phyloP scores from a whole-genome alignment of 1,140 invertebrate genomes.

The Drosophila pseudoananassae region DNA sequence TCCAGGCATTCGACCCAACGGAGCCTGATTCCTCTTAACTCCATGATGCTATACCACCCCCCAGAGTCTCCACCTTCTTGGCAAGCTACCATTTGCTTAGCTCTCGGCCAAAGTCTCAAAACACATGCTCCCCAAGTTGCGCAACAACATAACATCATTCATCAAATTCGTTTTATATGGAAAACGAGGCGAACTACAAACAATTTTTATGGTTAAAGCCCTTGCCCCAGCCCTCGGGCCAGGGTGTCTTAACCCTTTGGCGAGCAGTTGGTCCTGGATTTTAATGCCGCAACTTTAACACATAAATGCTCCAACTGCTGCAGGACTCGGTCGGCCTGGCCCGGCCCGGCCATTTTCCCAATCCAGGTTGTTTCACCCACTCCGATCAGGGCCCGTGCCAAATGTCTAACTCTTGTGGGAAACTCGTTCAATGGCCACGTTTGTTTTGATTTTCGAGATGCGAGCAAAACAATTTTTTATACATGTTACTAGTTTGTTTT shows the following conservation, averaged over 20 bases:
- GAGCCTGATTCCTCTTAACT: constrained; percentile 1
- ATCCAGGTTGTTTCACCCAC: neutral
- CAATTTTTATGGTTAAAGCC: constrained; percentile 68
- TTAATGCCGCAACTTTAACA: constrained; percentile 71
- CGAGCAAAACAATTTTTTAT: constrained; percentile 33
- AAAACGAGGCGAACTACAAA: constrained; percentile 62
- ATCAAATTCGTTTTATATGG: constrained; percentile 81
- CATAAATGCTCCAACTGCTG: constrained; percentile 46
- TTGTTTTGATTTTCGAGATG: constrained; percentile 35
- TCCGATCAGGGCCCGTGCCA: constrained; percentile 14
- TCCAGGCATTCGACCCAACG: constrained; percentile 44
- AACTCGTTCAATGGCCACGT: constrained; percentile 38
- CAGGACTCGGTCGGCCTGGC: constrained; percentile 6
- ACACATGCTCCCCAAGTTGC: constrained; percentile 78
- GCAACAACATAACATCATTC: constrained; percentile 76
- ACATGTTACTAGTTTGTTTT: constrained; percentile 47
- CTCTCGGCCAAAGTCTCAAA: constrained; percentile 64
- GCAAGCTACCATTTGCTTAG: constrained; percentile 48
- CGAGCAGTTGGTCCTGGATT: constrained; percentile 35
- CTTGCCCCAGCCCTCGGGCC: constrained; percentile 5
- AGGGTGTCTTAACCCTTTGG: constrained; percentile 58
- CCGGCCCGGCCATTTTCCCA: neutral
- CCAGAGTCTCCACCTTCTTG: constrained; percentile 10
- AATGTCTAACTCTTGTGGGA: constrained; percentile 33
- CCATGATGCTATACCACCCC: neutral